Evolutionary conservation across 2,888 invertebrate genomes (phyloP).

Genomic region (Tinea semifulvella): DNA sequence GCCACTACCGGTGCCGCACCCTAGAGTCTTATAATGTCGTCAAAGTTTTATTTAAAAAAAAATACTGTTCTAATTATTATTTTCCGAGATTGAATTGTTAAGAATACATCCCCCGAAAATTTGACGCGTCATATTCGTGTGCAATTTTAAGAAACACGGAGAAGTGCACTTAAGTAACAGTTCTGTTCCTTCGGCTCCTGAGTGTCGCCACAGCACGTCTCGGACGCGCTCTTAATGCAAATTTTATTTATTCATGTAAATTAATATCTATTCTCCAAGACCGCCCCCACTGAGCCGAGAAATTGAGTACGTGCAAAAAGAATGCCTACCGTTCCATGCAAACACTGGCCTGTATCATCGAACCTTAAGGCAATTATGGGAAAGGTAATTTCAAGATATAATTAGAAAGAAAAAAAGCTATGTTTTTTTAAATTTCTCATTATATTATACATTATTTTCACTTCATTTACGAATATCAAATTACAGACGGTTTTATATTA

Average conservation of each 20-base stretch:
- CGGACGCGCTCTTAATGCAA: slow-evolving; percentile 57
- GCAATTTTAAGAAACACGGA: neutral
- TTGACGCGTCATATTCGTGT: neutral
- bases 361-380: slow-evolving; percentile 1
- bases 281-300: slow-evolving; percentile 52
- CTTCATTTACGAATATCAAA: no score
- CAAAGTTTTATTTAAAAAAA: no score
- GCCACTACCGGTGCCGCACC: no score
- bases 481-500: no score
- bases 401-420: neutral
- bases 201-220: slow-evolving; percentile 24
- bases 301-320: slow-evolving; percentile 67
- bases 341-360: slow-evolving; percentile 27
- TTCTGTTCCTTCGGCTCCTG: neutral
- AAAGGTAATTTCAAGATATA: slow-evolving; percentile 3
- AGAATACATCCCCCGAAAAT: no score
- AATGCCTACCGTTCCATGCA: slow-evolving; percentile 46
- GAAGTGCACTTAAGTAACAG: neutral
- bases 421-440: no score
- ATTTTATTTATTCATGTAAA: slow-evolving; percentile 68
- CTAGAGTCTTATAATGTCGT: no score
- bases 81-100: no score
- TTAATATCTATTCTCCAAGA: slow-evolving; percentile 63
- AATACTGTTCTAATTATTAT: no score
- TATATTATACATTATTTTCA: no score